These are phyloP conservation scores for Ceratotherium simum DNA, from an alignment of 2,113 vertebrate species.

Conservation along the genomic window DNA sequence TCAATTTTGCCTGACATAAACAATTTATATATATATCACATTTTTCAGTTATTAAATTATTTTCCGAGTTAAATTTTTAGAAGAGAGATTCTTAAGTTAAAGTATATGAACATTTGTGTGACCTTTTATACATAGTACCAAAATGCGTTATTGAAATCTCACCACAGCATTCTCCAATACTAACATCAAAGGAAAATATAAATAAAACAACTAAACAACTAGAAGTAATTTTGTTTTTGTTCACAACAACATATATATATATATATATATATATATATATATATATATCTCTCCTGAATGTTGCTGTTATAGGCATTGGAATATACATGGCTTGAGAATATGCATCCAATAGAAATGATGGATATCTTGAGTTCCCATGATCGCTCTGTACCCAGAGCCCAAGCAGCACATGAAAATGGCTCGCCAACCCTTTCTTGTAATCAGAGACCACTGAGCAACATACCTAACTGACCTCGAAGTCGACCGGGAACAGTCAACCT, in stretches of 20 bases:
- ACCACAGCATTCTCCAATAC: background rate
- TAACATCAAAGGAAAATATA: background rate
- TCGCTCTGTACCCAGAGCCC: background rate
- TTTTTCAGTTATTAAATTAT: slow-evolving; percentile 48
- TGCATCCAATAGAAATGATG: background rate
- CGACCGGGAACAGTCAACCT: background rate
- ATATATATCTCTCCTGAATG: background rate
- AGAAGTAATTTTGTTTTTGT: background rate
- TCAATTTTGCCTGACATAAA: slow-evolving; percentile 53
- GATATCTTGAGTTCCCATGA: background rate
- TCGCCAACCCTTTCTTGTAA: background rate
- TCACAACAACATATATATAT: background rate
- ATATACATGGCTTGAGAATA: background rate
- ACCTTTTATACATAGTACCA: background rate
- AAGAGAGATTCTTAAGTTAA: background rate
- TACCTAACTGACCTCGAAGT: slow-evolving; percentile 12
- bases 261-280: too few species aligned
- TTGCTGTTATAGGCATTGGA: background rate
- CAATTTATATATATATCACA: background rate
- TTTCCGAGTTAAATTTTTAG: slow-evolving; percentile 57
- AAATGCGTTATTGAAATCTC: background rate
- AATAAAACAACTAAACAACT: background rate
- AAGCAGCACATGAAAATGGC: background rate
- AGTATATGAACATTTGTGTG: background rate
- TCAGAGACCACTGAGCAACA: background rate